These are phyloP conservation scores for Meles meles DNA, from an alignment of 2,113 vertebrate species.

Conservation along the genomic window DNA sequence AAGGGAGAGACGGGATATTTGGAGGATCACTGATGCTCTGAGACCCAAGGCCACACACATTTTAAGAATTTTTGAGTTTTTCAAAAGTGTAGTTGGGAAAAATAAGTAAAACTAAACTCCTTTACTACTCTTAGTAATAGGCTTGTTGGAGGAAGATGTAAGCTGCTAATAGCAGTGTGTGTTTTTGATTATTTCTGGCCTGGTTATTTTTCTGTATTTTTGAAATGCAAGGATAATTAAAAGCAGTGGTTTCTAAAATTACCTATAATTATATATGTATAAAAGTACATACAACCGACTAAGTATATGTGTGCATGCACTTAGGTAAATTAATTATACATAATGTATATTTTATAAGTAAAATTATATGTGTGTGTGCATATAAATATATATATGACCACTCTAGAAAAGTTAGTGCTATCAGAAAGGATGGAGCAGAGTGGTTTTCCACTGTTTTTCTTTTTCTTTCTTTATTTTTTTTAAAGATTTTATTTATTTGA, in stretches of 20 bases:
- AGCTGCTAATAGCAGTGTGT: not conserved
- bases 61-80: not conserved
- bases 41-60: not conserved
- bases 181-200: conserved; percentile 22
- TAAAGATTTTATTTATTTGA: not conserved
- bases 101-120: not conserved
- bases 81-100: not conserved
- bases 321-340: conserved; percentile 7
- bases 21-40: not conserved
- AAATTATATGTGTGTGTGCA: not conserved
- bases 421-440: not conserved
- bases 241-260: conserved; percentile 38
- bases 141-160: not conserved
- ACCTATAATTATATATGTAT: conserved; percentile 29
- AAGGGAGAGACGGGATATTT: not conserved
- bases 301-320: not conserved
- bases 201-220: conserved; percentile 48
- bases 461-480: no score
- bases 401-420: not conserved
- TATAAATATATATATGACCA: not conserved
- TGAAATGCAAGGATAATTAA: conserved; percentile 55
- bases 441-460: not conserved
- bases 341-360: not conserved
- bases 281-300: conserved; percentile 5
- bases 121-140: not conserved